A percentile compares a stretch with the other conserved stretches of the same genome.
phyloP scores from a whole-genome alignment of 2,888 invertebrate species.

The Heliconius hortense region DNA sequence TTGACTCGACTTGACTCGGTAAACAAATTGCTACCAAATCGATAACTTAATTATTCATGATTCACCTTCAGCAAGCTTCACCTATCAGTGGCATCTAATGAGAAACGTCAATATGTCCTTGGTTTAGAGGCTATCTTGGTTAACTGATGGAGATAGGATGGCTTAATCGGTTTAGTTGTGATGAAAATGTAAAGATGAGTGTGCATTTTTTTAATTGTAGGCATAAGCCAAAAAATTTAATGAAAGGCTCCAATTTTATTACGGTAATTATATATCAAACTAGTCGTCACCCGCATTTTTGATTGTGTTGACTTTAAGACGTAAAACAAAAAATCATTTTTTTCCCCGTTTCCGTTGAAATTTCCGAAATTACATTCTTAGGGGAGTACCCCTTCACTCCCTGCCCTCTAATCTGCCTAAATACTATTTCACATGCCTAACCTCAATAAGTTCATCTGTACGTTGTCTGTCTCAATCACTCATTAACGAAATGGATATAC shows the following conservation, averaged over 20 bases:
- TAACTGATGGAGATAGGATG: neutral
- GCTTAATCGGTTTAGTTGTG: neutral
- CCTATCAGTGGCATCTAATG: slow-evolving; percentile 23
- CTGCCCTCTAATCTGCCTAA: neutral
- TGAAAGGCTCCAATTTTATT: neutral
- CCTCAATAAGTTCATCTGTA: too few species aligned
- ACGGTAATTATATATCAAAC: too few species aligned
- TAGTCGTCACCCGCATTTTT: too few species aligned
- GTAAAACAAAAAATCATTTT: too few species aligned
- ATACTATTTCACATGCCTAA: neutral
- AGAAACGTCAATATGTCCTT: slow-evolving; percentile 22
- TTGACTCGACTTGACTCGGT: neutral
- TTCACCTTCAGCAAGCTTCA: slow-evolving; percentile 19
- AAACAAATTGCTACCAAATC: slow-evolving; percentile 27
- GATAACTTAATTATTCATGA: slow-evolving; percentile 25
- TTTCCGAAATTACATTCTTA: too few species aligned
- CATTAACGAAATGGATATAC: too few species aligned
- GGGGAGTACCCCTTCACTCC: too few species aligned
- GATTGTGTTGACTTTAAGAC: too few species aligned
- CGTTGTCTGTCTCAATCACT: too few species aligned
- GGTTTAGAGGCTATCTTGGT: slow-evolving; percentile 16
- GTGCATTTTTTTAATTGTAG: neutral
- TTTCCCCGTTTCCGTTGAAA: too few species aligned
- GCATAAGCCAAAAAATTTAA: neutral
- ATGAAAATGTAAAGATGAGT: neutral